Evolutionary conservation across 92 coral and sea anemone genomes (phyloP).

Genomic region (Porites lobata): DNA sequence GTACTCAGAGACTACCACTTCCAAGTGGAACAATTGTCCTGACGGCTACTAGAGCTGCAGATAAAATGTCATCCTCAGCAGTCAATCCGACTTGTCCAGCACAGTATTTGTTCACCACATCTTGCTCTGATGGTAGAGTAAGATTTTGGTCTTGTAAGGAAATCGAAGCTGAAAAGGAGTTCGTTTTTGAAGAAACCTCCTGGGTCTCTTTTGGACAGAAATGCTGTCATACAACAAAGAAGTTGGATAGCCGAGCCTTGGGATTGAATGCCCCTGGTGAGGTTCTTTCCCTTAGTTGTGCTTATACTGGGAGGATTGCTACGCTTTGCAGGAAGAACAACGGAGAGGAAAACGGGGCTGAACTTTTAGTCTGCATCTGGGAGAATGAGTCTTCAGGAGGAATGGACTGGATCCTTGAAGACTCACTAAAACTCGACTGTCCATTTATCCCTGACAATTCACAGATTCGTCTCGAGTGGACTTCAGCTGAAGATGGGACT

Average conservation of each 20-base stretch:
- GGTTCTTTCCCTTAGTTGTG: slow-evolving; percentile 92
- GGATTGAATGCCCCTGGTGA: slow-evolving; percentile 87
- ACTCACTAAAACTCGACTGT: slow-evolving; percentile 79
- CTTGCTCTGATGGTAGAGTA: slow-evolving; percentile 94
- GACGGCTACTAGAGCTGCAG: slow-evolving; percentile 98
- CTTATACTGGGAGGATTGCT: slow-evolving; percentile 95
- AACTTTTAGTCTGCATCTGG: slow-evolving; percentile 89
- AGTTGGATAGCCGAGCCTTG: slow-evolving; percentile 16
- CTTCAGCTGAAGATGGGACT: slow-evolving; percentile 94
- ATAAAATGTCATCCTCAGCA: slow-evolving; percentile 97
- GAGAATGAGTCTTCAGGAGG: slow-evolving; percentile 98
- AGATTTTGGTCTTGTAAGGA: slow-evolving; percentile 97
- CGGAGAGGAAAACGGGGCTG: slow-evolving; percentile 50
- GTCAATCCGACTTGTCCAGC: slow-evolving; percentile 94
- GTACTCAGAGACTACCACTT: slow-evolving; percentile 82
- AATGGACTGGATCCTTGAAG: slow-evolving; percentile 95
- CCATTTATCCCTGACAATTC: slow-evolving; percentile 69
- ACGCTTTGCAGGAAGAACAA: slow-evolving; percentile 74
- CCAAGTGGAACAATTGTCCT: slow-evolving; percentile 83
- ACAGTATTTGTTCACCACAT: slow-evolving; percentile 88
- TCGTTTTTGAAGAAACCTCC: slow-evolving; percentile 83
- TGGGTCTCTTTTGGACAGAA: slow-evolving; percentile 61
- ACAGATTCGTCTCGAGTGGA: slow-evolving; percentile 93
- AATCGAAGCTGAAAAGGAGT: slow-evolving; percentile 47
- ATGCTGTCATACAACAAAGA: background rate